These are phyloP conservation scores for Pteronotus mesoamericanus DNA, from an alignment of 2,797 vertebrate species.

Conservation along the genomic window DNA sequence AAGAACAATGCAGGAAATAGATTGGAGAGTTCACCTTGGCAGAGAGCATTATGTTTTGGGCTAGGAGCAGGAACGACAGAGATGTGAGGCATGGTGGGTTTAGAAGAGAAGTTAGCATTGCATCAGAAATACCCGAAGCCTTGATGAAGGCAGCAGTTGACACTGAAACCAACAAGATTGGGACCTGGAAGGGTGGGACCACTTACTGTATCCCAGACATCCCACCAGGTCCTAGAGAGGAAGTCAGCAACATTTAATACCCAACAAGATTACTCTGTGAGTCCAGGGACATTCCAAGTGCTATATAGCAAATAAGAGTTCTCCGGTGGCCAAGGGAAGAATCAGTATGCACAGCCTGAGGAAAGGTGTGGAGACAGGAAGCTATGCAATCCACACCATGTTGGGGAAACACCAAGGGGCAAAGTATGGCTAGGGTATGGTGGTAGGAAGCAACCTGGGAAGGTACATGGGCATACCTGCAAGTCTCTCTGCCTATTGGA, in stretches of 20 bases:
- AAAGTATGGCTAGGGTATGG: accelerated
- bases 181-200: background rate
- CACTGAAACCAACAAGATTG: background rate
- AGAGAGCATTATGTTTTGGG: background rate
- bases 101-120: background rate
- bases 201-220: background rate
- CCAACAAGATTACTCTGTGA: background rate
- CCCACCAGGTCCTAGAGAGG: background rate
- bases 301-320: background rate
- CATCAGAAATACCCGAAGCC: background rate
- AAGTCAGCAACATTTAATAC: background rate
- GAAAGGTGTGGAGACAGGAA: background rate
- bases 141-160: background rate
- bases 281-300: background rate
- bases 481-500: background rate
- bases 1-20: background rate
- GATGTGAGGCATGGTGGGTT: background rate
- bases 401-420: background rate
- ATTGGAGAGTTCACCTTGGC: too few species aligned
- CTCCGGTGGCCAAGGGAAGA: background rate
- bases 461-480: background rate
- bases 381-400: too few species aligned
- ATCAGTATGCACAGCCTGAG: accelerated
- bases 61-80: background rate
- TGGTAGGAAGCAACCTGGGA: background rate